Conservation (phyloP, 2,113 vertebrate species). For the Tetrax tetrax region DNA sequence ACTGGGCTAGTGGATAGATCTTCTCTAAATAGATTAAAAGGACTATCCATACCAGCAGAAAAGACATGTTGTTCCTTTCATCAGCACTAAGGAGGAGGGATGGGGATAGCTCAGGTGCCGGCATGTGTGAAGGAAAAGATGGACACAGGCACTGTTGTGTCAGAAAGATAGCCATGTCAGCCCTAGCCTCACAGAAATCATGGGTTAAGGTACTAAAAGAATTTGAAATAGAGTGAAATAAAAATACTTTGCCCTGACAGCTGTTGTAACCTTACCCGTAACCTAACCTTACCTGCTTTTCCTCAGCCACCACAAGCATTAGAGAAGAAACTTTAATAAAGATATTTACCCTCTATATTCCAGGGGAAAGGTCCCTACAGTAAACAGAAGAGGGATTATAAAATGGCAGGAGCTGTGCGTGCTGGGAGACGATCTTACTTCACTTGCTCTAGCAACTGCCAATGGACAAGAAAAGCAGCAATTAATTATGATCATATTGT, state of each 20-base stretch:
- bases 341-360: not conserved
- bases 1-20: not conserved
- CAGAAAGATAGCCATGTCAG: not conserved
- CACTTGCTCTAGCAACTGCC: not conserved
- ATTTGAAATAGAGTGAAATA: not conserved
- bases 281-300: not conserved
- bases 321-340: not conserved
- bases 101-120: not conserved
- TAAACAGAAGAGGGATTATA: not conserved
- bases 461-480: conserved; percentile 11
- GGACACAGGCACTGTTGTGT: not conserved
- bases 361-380: not conserved
- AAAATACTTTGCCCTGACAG: not conserved
- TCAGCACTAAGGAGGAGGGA: not conserved
- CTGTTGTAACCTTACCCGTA: not conserved
- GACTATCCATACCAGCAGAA: not conserved
- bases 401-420: not conserved
- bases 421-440: not conserved
- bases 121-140: not conserved
- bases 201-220: not conserved
- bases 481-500: conserved; percentile 13
- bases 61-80: not conserved
- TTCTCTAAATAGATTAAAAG: not conserved
- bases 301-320: not conserved
- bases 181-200: not conserved